Evolutionary conservation across 2,797 vertebrate species (phyloP), one percentile per base, ranked within the genome.

Genomic region (Ficedula albicollis): DNA sequence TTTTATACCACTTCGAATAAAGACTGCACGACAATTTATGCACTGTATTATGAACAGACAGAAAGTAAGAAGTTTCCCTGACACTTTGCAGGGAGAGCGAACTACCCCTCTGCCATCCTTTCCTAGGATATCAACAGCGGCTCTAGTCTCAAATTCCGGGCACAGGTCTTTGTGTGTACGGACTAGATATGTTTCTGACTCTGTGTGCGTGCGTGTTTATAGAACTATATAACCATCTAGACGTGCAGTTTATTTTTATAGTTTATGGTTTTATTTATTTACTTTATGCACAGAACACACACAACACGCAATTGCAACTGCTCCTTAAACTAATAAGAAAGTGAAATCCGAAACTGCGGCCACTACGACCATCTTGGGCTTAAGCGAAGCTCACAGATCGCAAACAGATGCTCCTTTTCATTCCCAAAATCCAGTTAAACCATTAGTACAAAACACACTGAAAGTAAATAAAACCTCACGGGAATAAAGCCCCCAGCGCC

Each of bases 271-370:
- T 95, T 94, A 92, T 96, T 95, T 94, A 48, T 92, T 38, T 79
- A 69, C n/a, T 81, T 93, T 70, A 44, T 52, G 59, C 70, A 62
- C 77, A 51, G 55, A 86, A 88, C 77, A 72, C 41, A 82, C 87
- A 85, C 72, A 76, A 90, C 62, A 82, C 29, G 59, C 73, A 84
- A 87, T 87, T 41, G 80, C 69, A 84, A 97, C 92, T 43, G 80
- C 23, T 76, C 63, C 59, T 93, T 95, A 93, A 95, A 96, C 93
- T 95, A 93, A 67, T 89, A 91, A 91, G 52, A 96, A 95, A 96
- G 94, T 93, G 94, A 97, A 97, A 95, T 94, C 58, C 52, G 88
- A 96, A 96, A 96, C 95, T 94, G 90, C 75, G 78, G 91, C 93
- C 93, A 94, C 90, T 87, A 96, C 88, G 90, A 96, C 95, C 90